A percentile compares a stretch with the other conserved stretches of the same genome.
phyloP scores from a whole-genome alignment of 2,888 invertebrate genomes.

The Scaptomyza caliginosa region DNA sequence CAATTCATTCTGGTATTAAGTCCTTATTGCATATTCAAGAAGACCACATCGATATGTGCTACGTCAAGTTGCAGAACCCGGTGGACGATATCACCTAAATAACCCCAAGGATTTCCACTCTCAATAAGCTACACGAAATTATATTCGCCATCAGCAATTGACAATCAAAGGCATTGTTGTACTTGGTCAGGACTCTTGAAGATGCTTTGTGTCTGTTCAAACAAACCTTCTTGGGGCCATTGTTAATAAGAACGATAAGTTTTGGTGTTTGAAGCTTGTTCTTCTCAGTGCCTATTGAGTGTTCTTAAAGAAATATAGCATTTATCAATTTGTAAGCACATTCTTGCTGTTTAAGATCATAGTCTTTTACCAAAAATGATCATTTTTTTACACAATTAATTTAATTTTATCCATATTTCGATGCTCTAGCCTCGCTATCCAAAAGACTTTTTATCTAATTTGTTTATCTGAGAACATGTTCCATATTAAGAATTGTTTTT shows the following conservation, averaged over 20 bases:
- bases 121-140: conserved; percentile 1
- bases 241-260: not conserved
- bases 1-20: too few species aligned
- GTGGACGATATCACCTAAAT: not conserved
- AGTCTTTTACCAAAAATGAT: too few species aligned
- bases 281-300: not conserved
- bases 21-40: too few species aligned
- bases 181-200: not conserved
- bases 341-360: too few species aligned
- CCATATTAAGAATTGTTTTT: not conserved
- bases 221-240: not conserved
- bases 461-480: not conserved
- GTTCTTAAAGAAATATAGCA: not conserved
- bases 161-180: not conserved
- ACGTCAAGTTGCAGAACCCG: not conserved
- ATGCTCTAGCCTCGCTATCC: not conserved
- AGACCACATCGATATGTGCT: too few species aligned
- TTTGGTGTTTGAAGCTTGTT: not conserved
- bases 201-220: not conserved
- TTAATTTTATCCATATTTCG: not conserved
- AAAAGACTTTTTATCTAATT: not conserved
- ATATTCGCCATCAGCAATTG: conserved; percentile 3
- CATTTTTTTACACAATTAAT: too few species aligned
- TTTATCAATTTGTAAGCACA: not conserved
- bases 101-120: conserved; percentile 1